phyloP scores from a whole-genome alignment of 1,140 invertebrate species.

The Heliconius eleuchia region DNA sequence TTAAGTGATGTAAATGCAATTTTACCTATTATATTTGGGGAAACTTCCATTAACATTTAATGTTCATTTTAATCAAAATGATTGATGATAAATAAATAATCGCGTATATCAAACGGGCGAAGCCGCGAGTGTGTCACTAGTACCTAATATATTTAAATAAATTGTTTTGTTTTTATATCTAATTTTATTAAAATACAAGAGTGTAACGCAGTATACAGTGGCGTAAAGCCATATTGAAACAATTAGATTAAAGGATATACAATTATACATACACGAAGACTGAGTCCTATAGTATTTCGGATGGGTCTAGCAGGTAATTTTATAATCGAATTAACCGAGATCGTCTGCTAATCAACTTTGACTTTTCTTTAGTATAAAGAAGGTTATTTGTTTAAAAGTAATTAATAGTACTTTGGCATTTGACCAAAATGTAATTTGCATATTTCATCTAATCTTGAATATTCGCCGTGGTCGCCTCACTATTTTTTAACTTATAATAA shows the following conservation, averaged over 20 bases:
- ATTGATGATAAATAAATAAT: too few relatives aligned
- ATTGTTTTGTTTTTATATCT: too few relatives aligned
- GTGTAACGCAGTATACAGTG: not conserved
- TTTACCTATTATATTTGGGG: too few relatives aligned
- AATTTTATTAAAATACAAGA: not conserved
- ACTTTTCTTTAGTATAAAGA: not conserved
- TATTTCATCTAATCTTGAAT: too few relatives aligned
- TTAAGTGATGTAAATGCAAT: too few relatives aligned
- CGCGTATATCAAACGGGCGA: too few relatives aligned
- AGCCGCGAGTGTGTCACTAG: too few relatives aligned
- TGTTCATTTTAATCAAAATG: too few relatives aligned
- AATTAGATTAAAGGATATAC: constrained; percentile 9
- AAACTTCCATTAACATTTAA: too few relatives aligned
- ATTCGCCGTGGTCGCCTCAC: too few relatives aligned
- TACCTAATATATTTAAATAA: not conserved
- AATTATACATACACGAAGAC: not conserved
- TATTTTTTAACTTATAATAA: too few relatives aligned
- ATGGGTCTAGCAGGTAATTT: not conserved
- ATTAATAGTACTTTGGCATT: not conserved
- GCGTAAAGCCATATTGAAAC: not conserved
- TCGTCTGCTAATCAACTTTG: not conserved
- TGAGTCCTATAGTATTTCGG: not conserved
- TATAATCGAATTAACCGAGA: not conserved
- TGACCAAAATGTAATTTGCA: too few relatives aligned
- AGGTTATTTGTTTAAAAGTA: not conserved